Conservation (phyloP, 2,888 invertebrate species). For the Halictus quadricinctus region DNA sequence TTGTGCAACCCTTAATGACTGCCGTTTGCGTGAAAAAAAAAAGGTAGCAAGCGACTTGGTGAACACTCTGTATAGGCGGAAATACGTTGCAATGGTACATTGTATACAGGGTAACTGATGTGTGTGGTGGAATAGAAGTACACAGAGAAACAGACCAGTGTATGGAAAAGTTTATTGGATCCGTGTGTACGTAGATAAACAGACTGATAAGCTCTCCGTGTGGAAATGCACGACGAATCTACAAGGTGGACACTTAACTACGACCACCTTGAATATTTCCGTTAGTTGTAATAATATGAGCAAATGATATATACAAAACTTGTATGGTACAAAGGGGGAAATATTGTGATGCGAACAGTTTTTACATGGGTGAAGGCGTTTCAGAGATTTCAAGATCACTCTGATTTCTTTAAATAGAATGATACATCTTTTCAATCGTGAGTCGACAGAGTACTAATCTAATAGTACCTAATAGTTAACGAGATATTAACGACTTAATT, state of each 20-base stretch:
- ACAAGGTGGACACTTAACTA: background rate
- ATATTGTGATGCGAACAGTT: too few relatives aligned
- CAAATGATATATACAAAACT: too few relatives aligned
- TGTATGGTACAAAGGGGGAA: too few relatives aligned
- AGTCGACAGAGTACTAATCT: too few relatives aligned
- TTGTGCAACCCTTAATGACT: background rate
- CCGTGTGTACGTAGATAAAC: conserved; percentile 12
- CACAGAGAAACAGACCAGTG: background rate
- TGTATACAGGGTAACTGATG: conserved; percentile 8
- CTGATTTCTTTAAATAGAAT: too few relatives aligned
- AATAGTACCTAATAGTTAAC: too few relatives aligned
- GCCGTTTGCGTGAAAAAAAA: background rate
- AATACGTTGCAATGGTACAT: conserved; percentile 16
- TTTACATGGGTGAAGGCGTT: too few relatives aligned
- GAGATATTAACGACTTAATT: too few relatives aligned
- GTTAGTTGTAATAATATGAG: background rate
- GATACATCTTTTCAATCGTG: too few relatives aligned
- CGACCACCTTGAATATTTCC: background rate
- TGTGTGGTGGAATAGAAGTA: conserved; percentile 11
- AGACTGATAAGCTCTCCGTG: conserved; percentile 6
- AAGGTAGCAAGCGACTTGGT: background rate
- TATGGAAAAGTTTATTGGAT: conserved; percentile 26
- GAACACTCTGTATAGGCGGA: background rate
- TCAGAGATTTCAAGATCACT: too few relatives aligned
- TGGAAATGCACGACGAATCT: background rate